These are phyloP conservation scores for Drosophila niveifrons DNA, from an alignment of 2,888 invertebrate species.

Conservation along the genomic window DNA sequence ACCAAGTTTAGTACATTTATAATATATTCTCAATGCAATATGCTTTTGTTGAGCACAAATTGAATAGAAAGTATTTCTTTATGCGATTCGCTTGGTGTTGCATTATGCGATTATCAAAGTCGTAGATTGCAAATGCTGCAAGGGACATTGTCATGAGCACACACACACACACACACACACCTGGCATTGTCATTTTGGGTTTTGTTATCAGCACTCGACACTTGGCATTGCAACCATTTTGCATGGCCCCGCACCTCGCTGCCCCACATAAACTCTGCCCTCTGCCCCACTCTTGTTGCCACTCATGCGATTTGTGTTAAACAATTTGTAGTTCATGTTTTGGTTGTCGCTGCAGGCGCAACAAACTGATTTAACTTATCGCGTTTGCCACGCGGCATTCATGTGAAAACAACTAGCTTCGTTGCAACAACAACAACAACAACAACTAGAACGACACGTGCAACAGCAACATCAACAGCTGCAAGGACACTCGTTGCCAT, in stretches of 20 bases:
- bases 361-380: constrained; percentile 74
- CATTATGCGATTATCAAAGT: constrained; percentile 28
- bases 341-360: constrained; percentile 62
- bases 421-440: constrained; percentile 28
- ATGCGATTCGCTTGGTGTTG: constrained; percentile 6
- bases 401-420: constrained; percentile 58
- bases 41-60: constrained; percentile 4
- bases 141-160: constrained; percentile 3
- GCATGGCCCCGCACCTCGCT: constrained; percentile 14
- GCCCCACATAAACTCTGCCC: neutral
- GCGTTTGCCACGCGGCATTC: constrained; percentile 62
- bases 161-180: constrained; percentile 1
- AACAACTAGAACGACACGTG: neutral
- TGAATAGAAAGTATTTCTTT: constrained; percentile 21
- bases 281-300: neutral
- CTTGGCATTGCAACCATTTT: constrained; percentile 25
- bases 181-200: constrained; percentile 31
- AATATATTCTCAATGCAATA: neutral
- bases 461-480: constrained; percentile 10
- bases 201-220: constrained; percentile 39
- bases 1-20: neutral
- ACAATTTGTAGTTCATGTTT: constrained; percentile 76
- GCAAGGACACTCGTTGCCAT: constrained; percentile 32
- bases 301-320: constrained; percentile 68
- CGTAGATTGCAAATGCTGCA: neutral